A percentile compares a stretch with the other conserved stretches of the same genome.
Evolutionary conservation across 2,113 vertebrate genomes (phyloP).

Genomic region (Corydoras maculifer): DNA sequence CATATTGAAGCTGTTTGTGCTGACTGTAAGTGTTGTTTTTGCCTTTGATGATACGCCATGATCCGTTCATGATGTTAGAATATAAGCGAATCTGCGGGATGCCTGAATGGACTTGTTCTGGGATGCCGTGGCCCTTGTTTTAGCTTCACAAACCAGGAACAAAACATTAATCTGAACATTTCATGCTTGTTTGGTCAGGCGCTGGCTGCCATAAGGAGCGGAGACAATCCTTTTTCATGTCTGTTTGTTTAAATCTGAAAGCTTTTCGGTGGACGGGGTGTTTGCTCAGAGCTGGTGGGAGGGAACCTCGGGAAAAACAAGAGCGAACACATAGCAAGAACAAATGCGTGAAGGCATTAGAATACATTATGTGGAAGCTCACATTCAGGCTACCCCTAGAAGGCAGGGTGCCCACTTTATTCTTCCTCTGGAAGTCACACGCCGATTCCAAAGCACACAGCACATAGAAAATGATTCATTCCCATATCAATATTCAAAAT

Average conservation of each 20-base stretch:
- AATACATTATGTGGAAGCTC: no score
- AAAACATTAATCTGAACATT: conserved; percentile 1
- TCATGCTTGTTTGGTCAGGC: conserved; percentile 22
- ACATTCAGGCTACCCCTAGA: no score
- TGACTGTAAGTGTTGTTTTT: no score
- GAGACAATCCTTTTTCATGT: conserved; percentile 25
- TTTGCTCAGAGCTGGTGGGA: conserved; percentile 23
- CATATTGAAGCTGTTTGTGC: no score
- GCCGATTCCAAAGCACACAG: no score
- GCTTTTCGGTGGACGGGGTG: conserved; percentile 19
- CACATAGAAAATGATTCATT: no score
- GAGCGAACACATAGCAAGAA: conserved; percentile 1
- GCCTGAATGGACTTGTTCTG: background rate
- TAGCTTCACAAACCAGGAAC: background rate
- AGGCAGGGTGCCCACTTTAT: no score
- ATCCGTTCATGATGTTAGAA: background rate
- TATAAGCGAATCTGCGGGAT: background rate
- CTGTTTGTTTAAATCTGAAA: conserved; percentile 38
- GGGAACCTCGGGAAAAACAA: background rate
- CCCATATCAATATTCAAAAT: no score
- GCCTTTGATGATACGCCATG: no score
- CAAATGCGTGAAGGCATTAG: background rate
- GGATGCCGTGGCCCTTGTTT: background rate
- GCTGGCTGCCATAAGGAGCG: conserved; percentile 19
- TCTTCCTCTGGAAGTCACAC: no score